These are phyloP conservation scores for Ophiodon elongatus DNA, from an alignment of 2,113 vertebrate genomes.

Conservation along the genomic window DNA sequence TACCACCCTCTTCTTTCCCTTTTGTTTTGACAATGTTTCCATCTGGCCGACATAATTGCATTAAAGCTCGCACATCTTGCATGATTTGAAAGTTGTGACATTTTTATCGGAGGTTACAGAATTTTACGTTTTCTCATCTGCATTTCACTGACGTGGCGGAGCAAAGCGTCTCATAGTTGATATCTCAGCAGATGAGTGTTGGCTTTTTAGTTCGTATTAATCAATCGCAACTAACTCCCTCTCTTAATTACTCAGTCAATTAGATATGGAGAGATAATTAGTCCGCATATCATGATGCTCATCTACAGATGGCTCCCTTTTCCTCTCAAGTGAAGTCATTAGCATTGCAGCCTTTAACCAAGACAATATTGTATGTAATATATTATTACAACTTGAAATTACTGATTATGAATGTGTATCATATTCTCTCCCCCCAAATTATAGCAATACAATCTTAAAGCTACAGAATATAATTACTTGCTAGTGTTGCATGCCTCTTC, in stretches of 20 bases:
- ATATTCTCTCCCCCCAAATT: not conserved
- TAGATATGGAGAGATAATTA: slow-evolving; percentile 60
- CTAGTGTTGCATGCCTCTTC: not conserved
- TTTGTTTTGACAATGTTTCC: not conserved
- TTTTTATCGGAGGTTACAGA: not conserved
- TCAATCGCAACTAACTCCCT: slow-evolving; percentile 12
- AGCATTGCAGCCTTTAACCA: slow-evolving; percentile 18
- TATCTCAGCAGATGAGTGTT: slow-evolving; percentile 12
- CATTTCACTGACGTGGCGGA: not conserved
- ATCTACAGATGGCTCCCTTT: slow-evolving; percentile 45
- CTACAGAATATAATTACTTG: not conserved
- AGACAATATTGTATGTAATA: slow-evolving; percentile 13
- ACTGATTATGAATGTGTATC: slow-evolving; percentile 9
- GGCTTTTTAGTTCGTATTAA: not conserved
- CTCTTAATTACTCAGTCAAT: slow-evolving; percentile 35
- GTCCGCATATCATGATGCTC: slow-evolving; percentile 36
- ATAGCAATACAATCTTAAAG: not conserved
- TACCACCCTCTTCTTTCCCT: not conserved
- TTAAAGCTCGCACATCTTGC: not conserved
- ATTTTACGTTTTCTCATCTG: not conserved
- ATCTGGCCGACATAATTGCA: not conserved
- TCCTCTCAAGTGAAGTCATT: slow-evolving; percentile 37
- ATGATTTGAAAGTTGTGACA: not conserved
- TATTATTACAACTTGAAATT: not conserved
- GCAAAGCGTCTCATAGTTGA: not conserved